Evolutionary conservation across 2,113 vertebrate species (phyloP).

Genomic region (Aegypius monachus): DNA sequence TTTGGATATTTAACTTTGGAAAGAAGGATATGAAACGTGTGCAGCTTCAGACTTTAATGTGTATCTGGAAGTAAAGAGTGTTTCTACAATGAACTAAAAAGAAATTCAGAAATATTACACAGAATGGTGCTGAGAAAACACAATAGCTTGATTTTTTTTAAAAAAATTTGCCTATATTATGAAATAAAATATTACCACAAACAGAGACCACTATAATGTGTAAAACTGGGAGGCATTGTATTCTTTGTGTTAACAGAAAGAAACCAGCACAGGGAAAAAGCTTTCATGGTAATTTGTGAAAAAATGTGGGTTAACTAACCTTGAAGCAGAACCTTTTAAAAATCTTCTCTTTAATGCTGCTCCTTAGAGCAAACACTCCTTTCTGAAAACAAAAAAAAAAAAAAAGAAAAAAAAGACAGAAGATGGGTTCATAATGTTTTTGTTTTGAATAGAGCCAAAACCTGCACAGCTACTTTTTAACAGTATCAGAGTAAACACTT

Average conservation of each 20-base stretch:
- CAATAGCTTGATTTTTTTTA: not conserved
- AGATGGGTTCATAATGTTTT: not conserved
- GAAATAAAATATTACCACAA: constrained; percentile 38
- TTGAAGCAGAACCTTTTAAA: constrained; percentile 56
- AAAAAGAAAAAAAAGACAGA: not conserved
- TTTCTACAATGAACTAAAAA: not conserved
- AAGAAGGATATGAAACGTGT: not conserved
- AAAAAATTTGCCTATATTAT: not conserved
- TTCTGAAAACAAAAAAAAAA: not conserved
- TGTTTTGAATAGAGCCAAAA: not conserved
- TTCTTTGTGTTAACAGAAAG: constrained; percentile 13
- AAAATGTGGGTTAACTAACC: constrained; percentile 42
- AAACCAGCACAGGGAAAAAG: not conserved
- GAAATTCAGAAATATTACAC: not conserved
- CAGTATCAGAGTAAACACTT: not conserved
- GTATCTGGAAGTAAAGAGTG: not conserved
- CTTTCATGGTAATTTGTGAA: constrained; percentile 36
- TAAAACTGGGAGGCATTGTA: not conserved
- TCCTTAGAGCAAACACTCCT: not conserved
- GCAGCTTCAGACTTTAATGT: not conserved
- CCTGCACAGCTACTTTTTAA: not conserved
- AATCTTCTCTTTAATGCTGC: not conserved
- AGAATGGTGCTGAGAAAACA: not conserved
- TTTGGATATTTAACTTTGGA: not conserved
- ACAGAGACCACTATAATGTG: not conserved